These are phyloP conservation scores for Nesidiocoris tenuis DNA, from an alignment of 2,888 invertebrate species.

Conservation along the genomic window DNA sequence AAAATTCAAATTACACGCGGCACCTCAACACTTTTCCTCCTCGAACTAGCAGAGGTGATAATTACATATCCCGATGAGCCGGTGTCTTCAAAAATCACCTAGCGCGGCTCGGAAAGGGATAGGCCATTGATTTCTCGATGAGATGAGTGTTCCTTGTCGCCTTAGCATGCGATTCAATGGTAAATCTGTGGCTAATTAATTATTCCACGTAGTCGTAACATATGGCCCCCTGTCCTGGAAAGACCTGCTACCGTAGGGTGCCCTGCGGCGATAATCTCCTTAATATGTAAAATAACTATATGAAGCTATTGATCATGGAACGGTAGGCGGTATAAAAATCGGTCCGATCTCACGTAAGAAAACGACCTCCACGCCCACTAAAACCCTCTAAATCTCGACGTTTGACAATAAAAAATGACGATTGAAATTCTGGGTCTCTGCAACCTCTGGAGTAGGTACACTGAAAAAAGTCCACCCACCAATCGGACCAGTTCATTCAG, in stretches of 20 bases:
- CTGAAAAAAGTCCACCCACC: too few species aligned
- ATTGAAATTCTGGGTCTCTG: not conserved
- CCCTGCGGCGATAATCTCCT: slow-evolving; percentile 32
- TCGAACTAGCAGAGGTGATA: too few species aligned
- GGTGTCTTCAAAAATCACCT: too few species aligned
- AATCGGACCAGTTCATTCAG: too few species aligned
- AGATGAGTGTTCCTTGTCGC: not conserved
- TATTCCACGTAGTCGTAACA: slow-evolving; percentile 13
- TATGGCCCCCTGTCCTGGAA: slow-evolving; percentile 3
- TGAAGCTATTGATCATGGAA: slow-evolving; percentile 29
- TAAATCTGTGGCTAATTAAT: not conserved
- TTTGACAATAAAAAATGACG: not conserved
- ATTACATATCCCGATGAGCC: too few species aligned
- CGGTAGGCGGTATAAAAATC: not conserved
- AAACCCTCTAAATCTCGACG: not conserved
- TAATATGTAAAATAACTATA: slow-evolving; percentile 31
- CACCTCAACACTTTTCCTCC: too few species aligned
- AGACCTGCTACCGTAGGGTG: slow-evolving; percentile 1
- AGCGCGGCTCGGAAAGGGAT: too few species aligned
- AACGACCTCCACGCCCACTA: slow-evolving; percentile 6
- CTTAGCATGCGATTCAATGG: not conserved
- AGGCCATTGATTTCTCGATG: not conserved
- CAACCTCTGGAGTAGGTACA: too few species aligned
- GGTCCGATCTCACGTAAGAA: not conserved
- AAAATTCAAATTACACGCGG: too few species aligned